Evolutionary conservation across 2,888 invertebrate species (phyloP), one percentile per base, ranked within the genome.

Genomic region (Tetramorium bicarinatum): DNA sequence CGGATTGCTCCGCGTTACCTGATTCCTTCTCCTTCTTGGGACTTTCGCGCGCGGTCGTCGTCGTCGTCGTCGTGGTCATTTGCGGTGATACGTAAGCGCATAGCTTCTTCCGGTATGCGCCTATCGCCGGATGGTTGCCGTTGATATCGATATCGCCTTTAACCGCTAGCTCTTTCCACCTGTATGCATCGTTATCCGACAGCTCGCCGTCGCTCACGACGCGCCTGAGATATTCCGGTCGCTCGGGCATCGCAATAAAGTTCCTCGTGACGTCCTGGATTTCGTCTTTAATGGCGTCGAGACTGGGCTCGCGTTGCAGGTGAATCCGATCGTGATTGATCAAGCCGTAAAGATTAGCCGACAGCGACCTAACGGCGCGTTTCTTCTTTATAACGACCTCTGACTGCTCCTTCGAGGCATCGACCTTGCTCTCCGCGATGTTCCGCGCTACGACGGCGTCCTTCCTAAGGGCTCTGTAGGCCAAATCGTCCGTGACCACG

Each of bases 401-500:
- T 62, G 86, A 64, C 44, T 64, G 71, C 15, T 66, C 76, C 15
- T 47, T 82, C 47, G 41, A 1, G 13, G 7, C 47, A 3, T 64
- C 71, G 62, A 7, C 49, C 49, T 79, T 83, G 38, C 54, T 84
- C 67, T 86, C 87, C 66, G 69, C 34, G 59, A 38, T 18, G 71
- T 71, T 86, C 59, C 83, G 88, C n/a, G 82, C 18, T 18, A 69
- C 84, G 82, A 95, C 95, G 81, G 96, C 95, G 95, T 98, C 98
- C 95, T 98, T 98, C 25, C 99, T 96, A 76, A 99, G 95, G 91
- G 97, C 97, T 91, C 99, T 96, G 92, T 97, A 98, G 0, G 98
- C 98, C 93, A 98, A 95, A 95, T 99, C 98, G 94, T 99, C 98
- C 88, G 97, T 97, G 0, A 98, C 97, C 38, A 98, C 95, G 94